These are phyloP conservation scores for Uria lomvia DNA, from an alignment of 2,113 vertebrate genomes.

Conservation along the genomic window DNA sequence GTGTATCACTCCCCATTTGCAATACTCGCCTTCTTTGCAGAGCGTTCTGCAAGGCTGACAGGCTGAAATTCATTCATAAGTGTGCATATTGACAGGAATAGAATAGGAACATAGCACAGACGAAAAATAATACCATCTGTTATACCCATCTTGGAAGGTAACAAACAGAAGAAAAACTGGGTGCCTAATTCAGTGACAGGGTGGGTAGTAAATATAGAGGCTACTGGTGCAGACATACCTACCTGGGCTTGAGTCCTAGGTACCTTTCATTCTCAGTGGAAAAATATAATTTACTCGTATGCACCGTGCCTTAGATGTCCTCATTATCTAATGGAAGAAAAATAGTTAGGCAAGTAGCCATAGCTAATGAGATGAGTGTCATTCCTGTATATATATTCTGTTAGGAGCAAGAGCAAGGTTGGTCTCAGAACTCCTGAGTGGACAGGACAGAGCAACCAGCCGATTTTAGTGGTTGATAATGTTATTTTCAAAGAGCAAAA, in stretches of 20 bases:
- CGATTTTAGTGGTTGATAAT: not conserved
- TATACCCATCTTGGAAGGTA: not conserved
- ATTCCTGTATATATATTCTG: not conserved
- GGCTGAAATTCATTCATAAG: constrained; percentile 33
- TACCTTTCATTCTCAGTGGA: not conserved
- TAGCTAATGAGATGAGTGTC: not conserved
- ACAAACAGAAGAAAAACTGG: not conserved
- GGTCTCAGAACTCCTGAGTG: not conserved
- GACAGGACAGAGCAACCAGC: not conserved
- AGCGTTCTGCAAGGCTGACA: not conserved
- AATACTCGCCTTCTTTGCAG: not conserved
- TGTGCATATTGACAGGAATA: not conserved
- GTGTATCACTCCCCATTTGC: not conserved
- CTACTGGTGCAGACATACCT: not conserved
- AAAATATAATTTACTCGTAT: not conserved
- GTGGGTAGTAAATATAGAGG: not conserved
- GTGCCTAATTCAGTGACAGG: not conserved
- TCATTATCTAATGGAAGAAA: not conserved
- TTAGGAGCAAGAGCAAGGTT: not conserved
- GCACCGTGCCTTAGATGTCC: not conserved
- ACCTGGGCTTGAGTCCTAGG: not conserved
- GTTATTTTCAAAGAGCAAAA: not conserved
- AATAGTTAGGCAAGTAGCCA: not conserved
- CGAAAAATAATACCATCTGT: not conserved
- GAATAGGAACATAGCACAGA: not conserved